These are phyloP conservation scores for Choreutis nemorana DNA, from an alignment of 2,888 invertebrate species.

Conservation along the genomic window DNA sequence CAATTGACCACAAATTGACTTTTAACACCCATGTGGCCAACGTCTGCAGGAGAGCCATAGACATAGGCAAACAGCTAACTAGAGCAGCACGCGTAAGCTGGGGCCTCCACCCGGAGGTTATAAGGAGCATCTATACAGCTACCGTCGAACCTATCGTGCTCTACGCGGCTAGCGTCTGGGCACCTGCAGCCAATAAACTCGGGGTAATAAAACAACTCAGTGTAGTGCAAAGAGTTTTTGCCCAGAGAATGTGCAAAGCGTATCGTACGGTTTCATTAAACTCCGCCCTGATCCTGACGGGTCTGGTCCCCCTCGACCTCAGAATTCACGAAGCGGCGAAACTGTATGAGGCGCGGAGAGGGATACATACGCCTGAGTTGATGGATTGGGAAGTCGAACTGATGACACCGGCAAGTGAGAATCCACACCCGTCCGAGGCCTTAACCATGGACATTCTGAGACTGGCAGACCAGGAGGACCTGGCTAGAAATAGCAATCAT, in stretches of 20 bases:
- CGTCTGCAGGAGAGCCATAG: not conserved
- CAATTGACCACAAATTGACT: constrained; percentile 1
- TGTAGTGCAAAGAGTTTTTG: constrained; percentile 8
- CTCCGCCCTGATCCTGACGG: constrained; percentile 10
- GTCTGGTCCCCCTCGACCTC: constrained; percentile 13
- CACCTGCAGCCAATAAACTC: constrained; percentile 1
- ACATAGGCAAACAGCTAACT: not conserved
- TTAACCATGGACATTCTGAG: not conserved
- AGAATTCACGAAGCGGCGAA: constrained; percentile 9
- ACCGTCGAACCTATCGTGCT: constrained; percentile 4
- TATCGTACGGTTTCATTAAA: constrained; percentile 11
- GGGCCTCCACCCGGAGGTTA: constrained; percentile 3
- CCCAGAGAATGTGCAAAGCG: constrained; percentile 7
- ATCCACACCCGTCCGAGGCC: not conserved
- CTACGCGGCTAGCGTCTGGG: constrained; percentile 6
- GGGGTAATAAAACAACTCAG: constrained; percentile 4
- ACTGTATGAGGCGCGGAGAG: constrained; percentile 6
- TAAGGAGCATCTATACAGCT: constrained; percentile 1
- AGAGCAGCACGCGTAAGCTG: not conserved
- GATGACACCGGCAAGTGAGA: not conserved
- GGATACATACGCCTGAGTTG: not conserved
- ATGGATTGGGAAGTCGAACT: not conserved
- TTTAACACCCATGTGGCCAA: constrained; percentile 11
- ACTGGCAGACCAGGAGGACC: not conserved
- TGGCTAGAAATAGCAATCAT: not conserved